These are phyloP conservation scores for rat (Rattus norvegicus) DNA, from an alignment of 2,113 vertebrate species.

Conservation along the genomic window DNA sequence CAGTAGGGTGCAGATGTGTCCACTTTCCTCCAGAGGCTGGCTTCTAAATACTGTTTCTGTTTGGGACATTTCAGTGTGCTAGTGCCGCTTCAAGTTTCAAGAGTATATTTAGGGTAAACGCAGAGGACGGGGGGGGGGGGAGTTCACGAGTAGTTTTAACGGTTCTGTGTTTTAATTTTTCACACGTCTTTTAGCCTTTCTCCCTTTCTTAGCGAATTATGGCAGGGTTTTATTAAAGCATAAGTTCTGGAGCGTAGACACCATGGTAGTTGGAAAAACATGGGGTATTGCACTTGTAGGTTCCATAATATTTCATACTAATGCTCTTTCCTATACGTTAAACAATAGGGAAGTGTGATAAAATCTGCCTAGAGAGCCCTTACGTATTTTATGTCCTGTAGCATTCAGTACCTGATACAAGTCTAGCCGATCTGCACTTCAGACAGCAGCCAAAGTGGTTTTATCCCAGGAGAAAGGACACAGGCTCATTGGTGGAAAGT, in stretches of 20 bases:
- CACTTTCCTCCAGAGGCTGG: not conserved
- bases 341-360: constrained; percentile 79
- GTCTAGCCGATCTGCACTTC: constrained; percentile 62
- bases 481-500: not conserved
- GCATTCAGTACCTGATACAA: constrained; percentile 69
- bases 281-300: constrained; percentile 73
- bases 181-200: constrained; percentile 49
- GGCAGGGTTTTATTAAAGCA: constrained; percentile 67
- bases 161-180: constrained; percentile 18
- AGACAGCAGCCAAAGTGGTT: constrained; percentile 64
- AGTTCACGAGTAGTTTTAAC: constrained; percentile 23
- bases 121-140: not conserved
- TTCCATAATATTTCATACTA: constrained; percentile 75
- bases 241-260: constrained; percentile 66
- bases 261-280: constrained; percentile 31
- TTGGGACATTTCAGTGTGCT: constrained; percentile 21
- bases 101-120: not conserved
- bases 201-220: constrained; percentile 66
- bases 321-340: constrained; percentile 77
- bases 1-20: not conserved
- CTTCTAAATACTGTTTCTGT: constrained; percentile 45
- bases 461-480: constrained; percentile 27
- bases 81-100: not conserved
- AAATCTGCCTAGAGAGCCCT: constrained; percentile 79
- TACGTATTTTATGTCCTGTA: constrained; percentile 80